A percentile compares a stretch with the other conserved stretches of the same genome.
Evolutionary conservation across 2,113 vertebrate genomes (phyloP).

Genomic region (Meles meles): DNA sequence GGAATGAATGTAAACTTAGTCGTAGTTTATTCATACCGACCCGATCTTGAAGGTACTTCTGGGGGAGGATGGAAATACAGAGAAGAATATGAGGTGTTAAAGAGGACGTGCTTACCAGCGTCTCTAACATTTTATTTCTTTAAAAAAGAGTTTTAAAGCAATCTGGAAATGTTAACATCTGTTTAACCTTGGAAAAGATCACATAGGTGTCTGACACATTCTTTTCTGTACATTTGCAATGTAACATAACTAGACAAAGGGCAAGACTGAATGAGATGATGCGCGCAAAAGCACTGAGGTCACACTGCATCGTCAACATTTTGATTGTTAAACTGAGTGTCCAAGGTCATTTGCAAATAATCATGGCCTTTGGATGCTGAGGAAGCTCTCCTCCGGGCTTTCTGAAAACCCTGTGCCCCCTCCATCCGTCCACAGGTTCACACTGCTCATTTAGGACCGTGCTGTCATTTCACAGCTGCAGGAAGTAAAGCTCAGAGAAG

Average conservation of each 20-base stretch:
- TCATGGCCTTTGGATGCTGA: not conserved
- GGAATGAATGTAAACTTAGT: not conserved
- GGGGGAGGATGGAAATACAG: not conserved
- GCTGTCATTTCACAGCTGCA: not conserved
- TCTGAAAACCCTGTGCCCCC: not conserved
- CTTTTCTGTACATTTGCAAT: not conserved
- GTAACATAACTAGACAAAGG: not conserved
- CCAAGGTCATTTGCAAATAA: not conserved
- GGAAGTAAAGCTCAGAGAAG: not conserved
- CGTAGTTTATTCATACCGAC: not conserved
- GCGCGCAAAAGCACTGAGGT: not conserved
- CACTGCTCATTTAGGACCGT: not conserved
- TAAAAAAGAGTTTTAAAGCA: not conserved
- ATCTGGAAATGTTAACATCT: conserved; percentile 23
- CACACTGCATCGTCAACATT: not conserved
- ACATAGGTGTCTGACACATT: not conserved
- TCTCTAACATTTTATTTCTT: not conserved
- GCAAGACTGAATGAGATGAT: not conserved
- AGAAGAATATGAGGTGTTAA: not conserved
- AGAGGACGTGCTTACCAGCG: not conserved
- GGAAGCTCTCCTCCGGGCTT: not conserved
- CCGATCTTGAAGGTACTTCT: not conserved
- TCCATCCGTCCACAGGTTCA: not conserved
- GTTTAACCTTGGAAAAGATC: not conserved
- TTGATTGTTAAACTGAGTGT: not conserved